A percentile compares a stretch with the other conserved stretches of the same genome.
These are phyloP conservation scores for Tanytarsus gracilentus DNA, from an alignment of 2,888 invertebrate genomes.

Conservation along the genomic window DNA sequence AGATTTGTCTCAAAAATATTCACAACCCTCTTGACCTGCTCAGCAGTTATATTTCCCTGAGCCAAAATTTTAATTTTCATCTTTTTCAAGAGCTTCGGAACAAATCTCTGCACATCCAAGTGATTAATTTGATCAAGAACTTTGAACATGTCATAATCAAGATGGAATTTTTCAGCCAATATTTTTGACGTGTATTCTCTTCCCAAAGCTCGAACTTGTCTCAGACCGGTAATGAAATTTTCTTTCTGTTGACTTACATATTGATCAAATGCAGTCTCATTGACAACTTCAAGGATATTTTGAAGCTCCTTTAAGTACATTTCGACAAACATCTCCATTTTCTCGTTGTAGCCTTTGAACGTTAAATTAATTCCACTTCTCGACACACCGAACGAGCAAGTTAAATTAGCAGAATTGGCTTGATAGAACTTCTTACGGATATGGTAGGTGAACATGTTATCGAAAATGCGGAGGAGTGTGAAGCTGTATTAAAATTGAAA, in stretches of 20 bases:
- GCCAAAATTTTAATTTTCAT: conserved; percentile 64
- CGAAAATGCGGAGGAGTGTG: conserved; percentile 51
- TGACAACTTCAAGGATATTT: conserved; percentile 51
- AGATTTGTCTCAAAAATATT: conserved; percentile 51
- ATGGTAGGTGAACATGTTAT: conserved; percentile 47
- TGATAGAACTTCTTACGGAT: conserved; percentile 54
- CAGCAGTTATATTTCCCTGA: conserved; percentile 68
- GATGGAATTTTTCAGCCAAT: background rate
- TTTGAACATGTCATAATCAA: conserved; percentile 52
- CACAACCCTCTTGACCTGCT: conserved; percentile 52
- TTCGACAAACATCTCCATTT: conserved; percentile 55
- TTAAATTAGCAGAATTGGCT: conserved; percentile 59
- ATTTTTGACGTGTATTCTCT: background rate
- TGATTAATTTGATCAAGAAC: conserved; percentile 49
- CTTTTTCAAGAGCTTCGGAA: conserved; percentile 49
- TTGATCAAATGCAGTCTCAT: conserved; percentile 52
- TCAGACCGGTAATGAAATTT: conserved; percentile 57
- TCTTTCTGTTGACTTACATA: conserved; percentile 62
- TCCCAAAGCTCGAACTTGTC: background rate
- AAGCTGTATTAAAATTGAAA: conserved; percentile 32
- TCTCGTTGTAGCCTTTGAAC: conserved; percentile 35
- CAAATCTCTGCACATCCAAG: conserved; percentile 53
- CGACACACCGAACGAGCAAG: conserved; percentile 49
- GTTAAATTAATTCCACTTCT: conserved; percentile 50
- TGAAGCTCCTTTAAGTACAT: conserved; percentile 58